Evolutionary conservation across 1,140 invertebrate genomes (phyloP).

Genomic region (Spodoptera litura): DNA sequence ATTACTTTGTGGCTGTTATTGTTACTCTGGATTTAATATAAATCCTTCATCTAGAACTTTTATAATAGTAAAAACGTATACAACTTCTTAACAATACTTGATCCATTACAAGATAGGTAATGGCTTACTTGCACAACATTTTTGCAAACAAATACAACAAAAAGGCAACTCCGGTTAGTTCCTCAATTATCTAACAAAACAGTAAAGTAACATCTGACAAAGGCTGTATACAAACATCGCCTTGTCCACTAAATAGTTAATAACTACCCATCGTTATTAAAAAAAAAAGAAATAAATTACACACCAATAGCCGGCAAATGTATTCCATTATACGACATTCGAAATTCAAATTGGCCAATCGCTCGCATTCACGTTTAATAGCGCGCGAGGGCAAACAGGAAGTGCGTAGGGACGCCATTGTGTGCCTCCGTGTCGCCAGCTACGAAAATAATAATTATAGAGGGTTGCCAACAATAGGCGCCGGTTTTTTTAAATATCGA

Average conservation of each 20-base stretch:
- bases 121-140: too few species aligned
- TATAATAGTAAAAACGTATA: too few species aligned
- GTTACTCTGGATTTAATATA: too few species aligned
- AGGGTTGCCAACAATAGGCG: slow-evolving; percentile 75
- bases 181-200: slow-evolving; percentile 40
- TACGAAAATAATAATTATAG: slow-evolving; percentile 85
- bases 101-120: too few species aligned
- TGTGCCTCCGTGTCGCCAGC: slow-evolving; percentile 81
- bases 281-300: slow-evolving; percentile 71
- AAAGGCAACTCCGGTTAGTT: slow-evolving; percentile 25
- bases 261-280: slow-evolving; percentile 26
- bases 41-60: too few species aligned
- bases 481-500: slow-evolving; percentile 77
- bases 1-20: too few species aligned
- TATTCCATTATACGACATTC: slow-evolving; percentile 73
- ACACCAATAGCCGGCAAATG: slow-evolving; percentile 63
- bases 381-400: slow-evolving; percentile 85
- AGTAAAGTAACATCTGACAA: background rate
- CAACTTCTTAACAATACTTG: too few species aligned
- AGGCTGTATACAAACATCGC: slow-evolving; percentile 4
- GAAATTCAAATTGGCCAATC: slow-evolving; percentile 84
- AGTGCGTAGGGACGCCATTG: slow-evolving; percentile 79
- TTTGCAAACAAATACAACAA: background rate
- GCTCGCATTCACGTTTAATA: slow-evolving; percentile 82
- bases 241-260: slow-evolving; percentile 36